These are phyloP conservation scores for Erinaceus europaeus DNA, from an alignment of 2,113 vertebrate species.

Conservation along the genomic window DNA sequence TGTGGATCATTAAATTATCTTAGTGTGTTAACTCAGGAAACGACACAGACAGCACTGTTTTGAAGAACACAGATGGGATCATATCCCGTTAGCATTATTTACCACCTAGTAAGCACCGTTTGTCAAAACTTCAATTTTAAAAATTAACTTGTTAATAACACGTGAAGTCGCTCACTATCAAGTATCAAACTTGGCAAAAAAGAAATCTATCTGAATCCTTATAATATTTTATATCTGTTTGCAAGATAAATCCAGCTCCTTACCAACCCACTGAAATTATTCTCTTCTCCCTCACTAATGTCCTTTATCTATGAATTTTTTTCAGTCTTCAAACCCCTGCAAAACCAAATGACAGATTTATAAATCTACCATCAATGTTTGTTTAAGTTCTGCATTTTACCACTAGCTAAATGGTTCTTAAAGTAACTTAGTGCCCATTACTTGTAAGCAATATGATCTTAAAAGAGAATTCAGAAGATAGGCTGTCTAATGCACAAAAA, in stretches of 20 bases:
- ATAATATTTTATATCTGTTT: not conserved
- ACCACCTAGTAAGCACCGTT: not conserved
- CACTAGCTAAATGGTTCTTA: not conserved
- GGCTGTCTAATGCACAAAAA: not conserved
- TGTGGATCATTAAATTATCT: not conserved
- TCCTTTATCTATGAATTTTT: not conserved
- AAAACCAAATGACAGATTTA: not conserved
- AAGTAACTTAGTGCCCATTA: not conserved
- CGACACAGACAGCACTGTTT: not conserved
- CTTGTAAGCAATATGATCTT: not conserved
- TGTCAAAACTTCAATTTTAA: conserved; percentile 27
- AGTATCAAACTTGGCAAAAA: not conserved
- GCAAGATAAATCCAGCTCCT: not conserved
- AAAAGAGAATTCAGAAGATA: not conserved
- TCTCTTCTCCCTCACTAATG: not conserved
- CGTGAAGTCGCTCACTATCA: not conserved
- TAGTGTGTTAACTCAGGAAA: not conserved
- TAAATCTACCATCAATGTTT: not conserved
- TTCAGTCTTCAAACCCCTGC: not conserved
- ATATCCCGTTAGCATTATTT: not conserved
- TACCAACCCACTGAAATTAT: not conserved
- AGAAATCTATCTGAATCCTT: not conserved
- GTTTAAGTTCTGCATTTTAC: not conserved
- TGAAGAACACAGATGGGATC: not conserved
- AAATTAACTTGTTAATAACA: not conserved